Percentiles rank a stretch among this genome's conserved stretches.
These are phyloP conservation scores for Palloptera scutellata DNA, from an alignment of 2,888 invertebrate species.

Conservation along the genomic window DNA sequence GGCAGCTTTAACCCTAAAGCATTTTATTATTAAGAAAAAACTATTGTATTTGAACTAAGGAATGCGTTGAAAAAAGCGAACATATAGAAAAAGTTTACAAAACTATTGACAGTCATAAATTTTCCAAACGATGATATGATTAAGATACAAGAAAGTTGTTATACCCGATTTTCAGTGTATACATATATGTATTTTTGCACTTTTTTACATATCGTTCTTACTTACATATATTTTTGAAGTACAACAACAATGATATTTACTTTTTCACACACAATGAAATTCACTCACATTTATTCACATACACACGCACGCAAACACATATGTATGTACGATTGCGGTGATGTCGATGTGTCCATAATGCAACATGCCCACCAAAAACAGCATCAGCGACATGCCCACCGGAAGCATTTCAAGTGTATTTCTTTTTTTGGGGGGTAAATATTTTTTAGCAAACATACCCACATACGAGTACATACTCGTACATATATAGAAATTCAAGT, in stretches of 20 bases:
- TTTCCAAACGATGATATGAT: too few relatives aligned
- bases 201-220: too few relatives aligned
- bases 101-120: too few relatives aligned
- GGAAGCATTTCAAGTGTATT: slow-evolving; percentile 43
- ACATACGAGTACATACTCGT: background rate
- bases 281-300: background rate
- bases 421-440: slow-evolving; percentile 17
- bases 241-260: slow-evolving; percentile 23
- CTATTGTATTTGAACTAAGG: too few relatives aligned
- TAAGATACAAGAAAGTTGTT: too few relatives aligned
- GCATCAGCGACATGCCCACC: slow-evolving; percentile 33
- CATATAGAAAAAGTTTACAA: too few relatives aligned
- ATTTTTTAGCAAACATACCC: slow-evolving; percentile 4
- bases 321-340: background rate
- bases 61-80: too few relatives aligned
- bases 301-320: background rate
- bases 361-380: slow-evolving; percentile 39
- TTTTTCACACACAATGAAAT: too few relatives aligned
- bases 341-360: slow-evolving; percentile 6
- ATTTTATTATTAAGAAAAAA: too few relatives aligned
- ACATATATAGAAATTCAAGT: background rate
- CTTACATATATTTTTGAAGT: slow-evolving; percentile 23
- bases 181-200: slow-evolving; percentile 6
- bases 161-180: too few relatives aligned
- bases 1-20: too few relatives aligned